A percentile compares a stretch with the other conserved stretches of the same genome.
These are phyloP conservation scores for Amblyraja radiata DNA, from an alignment of 2,797 vertebrate genomes.

Conservation along the genomic window DNA sequence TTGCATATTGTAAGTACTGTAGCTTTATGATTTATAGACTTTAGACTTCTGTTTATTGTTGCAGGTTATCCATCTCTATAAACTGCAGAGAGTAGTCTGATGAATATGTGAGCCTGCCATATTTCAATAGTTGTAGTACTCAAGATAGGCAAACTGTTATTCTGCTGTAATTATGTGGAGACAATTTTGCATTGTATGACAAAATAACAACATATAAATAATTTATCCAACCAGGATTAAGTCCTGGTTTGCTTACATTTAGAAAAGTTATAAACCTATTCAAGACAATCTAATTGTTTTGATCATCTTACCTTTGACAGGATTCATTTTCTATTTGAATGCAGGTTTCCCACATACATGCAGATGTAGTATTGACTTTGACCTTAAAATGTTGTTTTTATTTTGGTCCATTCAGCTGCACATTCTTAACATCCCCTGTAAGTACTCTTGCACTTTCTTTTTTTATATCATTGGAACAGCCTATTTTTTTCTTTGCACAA, in stretches of 20 bases:
- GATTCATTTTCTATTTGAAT: not conserved
- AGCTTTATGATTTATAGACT: conserved; percentile 16
- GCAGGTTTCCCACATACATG: not conserved
- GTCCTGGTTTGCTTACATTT: not conserved
- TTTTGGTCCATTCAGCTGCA: not conserved
- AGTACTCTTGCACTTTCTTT: not conserved
- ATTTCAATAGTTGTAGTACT: not conserved
- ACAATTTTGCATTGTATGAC: not conserved
- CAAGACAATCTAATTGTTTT: not conserved
- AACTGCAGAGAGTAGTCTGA: not conserved
- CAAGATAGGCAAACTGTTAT: not conserved
- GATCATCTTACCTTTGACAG: not conserved
- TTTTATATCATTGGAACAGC: not conserved
- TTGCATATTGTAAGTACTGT: not conserved
- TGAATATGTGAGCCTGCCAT: not conserved
- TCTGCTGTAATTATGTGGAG: not conserved
- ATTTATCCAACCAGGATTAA: not conserved
- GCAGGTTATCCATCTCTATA: not conserved
- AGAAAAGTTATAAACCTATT: not conserved
- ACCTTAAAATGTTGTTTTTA: not conserved
- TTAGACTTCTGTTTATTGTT: not conserved
- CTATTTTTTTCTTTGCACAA: not conserved
- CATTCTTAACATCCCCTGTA: not conserved
- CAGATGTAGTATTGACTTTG: not conserved
- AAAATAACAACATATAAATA: conserved; percentile 4